These are phyloP conservation scores for Enteromius afrohamiltoni DNA, from an alignment of 2,797 vertebrate species.

Conservation along the genomic window DNA sequence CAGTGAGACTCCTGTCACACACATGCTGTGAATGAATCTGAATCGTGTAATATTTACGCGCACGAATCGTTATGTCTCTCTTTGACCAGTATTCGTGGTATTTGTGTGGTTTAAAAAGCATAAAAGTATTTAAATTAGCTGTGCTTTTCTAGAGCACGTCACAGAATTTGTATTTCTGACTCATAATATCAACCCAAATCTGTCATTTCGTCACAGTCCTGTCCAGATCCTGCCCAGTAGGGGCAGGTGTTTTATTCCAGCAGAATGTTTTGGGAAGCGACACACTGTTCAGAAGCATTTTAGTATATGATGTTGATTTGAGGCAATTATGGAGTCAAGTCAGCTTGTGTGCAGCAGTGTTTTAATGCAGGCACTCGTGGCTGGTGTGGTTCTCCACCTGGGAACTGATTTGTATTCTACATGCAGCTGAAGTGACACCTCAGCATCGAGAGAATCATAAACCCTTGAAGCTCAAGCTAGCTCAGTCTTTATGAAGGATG, in stretches of 20 bases:
- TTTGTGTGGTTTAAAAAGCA: not conserved
- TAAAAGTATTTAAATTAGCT: no score
- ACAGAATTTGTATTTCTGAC: no score
- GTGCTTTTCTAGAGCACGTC: no score
- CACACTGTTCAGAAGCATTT: not conserved
- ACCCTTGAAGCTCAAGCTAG: not conserved
- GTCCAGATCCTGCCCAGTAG: not conserved
- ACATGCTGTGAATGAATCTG: not conserved
- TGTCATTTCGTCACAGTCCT: not conserved
- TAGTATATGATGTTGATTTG: not conserved
- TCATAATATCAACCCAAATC: no score
- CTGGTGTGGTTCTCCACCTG: not conserved
- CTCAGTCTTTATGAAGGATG: not conserved
- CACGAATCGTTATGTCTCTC: not conserved
- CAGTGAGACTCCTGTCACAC: not conserved
- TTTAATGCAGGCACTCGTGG: not conserved
- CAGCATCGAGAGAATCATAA: not conserved
- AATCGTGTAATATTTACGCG: not conserved
- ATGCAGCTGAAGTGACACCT: not conserved
- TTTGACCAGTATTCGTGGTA: not conserved
- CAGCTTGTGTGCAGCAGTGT: not conserved
- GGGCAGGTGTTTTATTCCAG: no score
- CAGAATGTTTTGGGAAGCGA: no score
- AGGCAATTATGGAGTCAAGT: not conserved
- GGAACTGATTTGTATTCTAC: not conserved